These are phyloP conservation scores for Astyanax mexicanus DNA, from an alignment of 2,797 vertebrate genomes.

Conservation along the genomic window DNA sequence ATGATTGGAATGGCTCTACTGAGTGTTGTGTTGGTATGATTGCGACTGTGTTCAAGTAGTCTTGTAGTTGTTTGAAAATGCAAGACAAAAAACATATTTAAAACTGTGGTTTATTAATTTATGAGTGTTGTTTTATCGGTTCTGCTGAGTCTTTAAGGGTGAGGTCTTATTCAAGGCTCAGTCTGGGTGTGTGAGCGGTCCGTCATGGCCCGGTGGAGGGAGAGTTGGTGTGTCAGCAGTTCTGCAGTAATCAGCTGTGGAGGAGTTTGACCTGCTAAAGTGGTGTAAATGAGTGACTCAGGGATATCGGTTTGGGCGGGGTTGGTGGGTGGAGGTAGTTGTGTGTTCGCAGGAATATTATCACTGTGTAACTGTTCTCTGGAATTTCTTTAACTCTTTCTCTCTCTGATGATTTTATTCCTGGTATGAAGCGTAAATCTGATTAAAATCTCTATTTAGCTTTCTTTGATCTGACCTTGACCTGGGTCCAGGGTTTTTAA, in stretches of 20 bases:
- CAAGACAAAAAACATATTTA: too few species aligned
- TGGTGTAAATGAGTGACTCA: background rate
- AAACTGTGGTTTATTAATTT: constrained; percentile 8
- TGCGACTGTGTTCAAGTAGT: too few species aligned
- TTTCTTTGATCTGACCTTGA: too few species aligned
- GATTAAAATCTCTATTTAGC: too few species aligned
- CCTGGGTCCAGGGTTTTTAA: too few species aligned
- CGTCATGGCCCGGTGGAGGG: background rate
- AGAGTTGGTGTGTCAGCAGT: background rate
- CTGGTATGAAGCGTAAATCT: too few species aligned
- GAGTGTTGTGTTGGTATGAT: too few species aligned
- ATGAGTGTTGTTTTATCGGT: constrained; percentile 35
- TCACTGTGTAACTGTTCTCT: background rate
- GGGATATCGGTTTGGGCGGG: background rate
- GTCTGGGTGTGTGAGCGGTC: background rate
- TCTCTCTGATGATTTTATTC: too few species aligned
- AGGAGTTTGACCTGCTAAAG: background rate
- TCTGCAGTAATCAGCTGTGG: background rate
- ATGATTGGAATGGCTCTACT: too few species aligned
- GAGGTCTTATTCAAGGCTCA: background rate
- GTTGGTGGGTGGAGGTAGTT: background rate
- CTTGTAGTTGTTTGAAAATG: too few species aligned
- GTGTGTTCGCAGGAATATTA: background rate
- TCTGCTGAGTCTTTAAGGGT: background rate
- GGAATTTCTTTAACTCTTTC: background rate